Evolutionary conservation across 2,888 invertebrate genomes (phyloP), one percentile per base, ranked within the genome.

Genomic region (Aleiodes alternator): DNA sequence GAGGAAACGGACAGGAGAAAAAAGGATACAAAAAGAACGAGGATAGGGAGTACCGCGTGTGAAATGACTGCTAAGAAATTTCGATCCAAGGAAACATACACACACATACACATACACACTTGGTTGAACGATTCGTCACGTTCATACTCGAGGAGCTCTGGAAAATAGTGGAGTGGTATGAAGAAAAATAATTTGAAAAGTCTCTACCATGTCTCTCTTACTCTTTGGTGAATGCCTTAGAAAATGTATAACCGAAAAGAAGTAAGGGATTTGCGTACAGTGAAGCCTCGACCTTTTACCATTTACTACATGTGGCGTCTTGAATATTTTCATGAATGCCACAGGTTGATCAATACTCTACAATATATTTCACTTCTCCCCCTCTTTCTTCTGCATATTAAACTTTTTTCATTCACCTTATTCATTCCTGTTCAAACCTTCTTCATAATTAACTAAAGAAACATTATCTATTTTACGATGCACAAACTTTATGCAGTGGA

Each of bases 161-260:
- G 9, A 16, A 64, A 43, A 64, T 64, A 64, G 31, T 43, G 16
- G 8, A 16, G 43, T 23, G 23, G 23, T 3, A 34, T 14, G 31
- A 38, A 53, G 55, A 14, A 72, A 72, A 72, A 72, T 72, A 72
- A 72, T 72, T 61, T 61, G 23, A 72, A 72, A 72, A 72, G 51
- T 72, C 59, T 56, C 59, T 29, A 12, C 6, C 70, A 3, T 12
- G 29, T 59, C 29, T 59, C 31, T 34, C 31, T 50, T 29, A 9
- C 51, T 14, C 29, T 59, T 11, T 23, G n/a, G 43, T 14, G 61
- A 61, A 43, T 43, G 43, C 61, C 61, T 64, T 16, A 34, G 14
- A 48, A 64, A 64, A 64, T 64, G 16, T 16, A 64, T 43, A 43
- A n/a, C 3, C 16, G 64, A 9, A 56, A 56, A 9, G 29, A 29